phyloP scores from a whole-genome alignment of 2,113 vertebrate genomes.

The Lophotis ruficrista region DNA sequence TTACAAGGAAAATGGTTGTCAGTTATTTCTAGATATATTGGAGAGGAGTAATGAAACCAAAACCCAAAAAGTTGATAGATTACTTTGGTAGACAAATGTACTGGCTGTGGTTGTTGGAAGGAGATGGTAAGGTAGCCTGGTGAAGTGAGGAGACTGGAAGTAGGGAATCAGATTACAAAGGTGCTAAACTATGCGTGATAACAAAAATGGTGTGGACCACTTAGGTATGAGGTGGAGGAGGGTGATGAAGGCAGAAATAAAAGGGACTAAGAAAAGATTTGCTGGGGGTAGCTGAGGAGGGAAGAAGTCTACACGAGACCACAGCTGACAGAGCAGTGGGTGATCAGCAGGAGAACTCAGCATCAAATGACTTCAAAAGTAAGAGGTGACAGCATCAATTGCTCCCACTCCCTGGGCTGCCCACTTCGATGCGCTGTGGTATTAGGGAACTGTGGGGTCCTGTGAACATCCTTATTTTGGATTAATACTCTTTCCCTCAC shows the following conservation, averaged over 20 bases:
- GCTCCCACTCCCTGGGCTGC: background rate
- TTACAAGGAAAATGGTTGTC: background rate
- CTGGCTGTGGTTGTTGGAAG: background rate
- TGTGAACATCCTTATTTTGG: background rate
- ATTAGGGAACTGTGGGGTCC: background rate
- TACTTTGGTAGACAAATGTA: background rate
- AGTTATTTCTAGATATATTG: background rate
- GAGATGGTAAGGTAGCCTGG: background rate
- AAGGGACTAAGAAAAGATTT: background rate
- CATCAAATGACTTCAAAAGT: background rate
- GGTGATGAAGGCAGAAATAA: background rate
- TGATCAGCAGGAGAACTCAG: background rate
- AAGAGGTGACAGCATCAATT: background rate
- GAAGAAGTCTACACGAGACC: background rate
- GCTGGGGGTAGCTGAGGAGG: background rate
- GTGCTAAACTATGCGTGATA: background rate
- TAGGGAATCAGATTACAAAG: background rate
- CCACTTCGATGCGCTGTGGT: background rate
- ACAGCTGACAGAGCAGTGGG: background rate
- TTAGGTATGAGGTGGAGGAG: background rate
- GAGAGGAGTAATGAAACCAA: background rate
- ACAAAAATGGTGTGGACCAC: background rate
- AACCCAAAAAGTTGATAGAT: background rate
- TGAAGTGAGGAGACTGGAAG: background rate
- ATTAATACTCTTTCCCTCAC: background rate